A percentile compares a stretch with the other conserved stretches of the same genome.
phyloP scores from a whole-genome alignment of 2,113 vertebrate species.

The Pseudorhombus dupliciocellatus region DNA sequence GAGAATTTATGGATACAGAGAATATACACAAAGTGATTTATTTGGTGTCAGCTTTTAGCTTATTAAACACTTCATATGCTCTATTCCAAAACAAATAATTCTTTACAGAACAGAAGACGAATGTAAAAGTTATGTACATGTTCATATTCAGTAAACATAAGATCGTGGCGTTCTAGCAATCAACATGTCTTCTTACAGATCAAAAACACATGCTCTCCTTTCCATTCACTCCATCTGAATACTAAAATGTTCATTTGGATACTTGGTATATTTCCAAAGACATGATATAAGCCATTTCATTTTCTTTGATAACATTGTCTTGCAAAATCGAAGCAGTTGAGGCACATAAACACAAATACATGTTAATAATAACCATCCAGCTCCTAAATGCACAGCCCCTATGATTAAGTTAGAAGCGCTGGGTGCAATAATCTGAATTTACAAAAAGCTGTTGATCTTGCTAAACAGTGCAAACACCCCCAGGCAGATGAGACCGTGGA shows the following conservation, averaged over 20 bases:
- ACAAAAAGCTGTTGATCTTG: slow-evolving; percentile 48
- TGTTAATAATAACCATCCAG: slow-evolving; percentile 55
- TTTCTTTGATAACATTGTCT: slow-evolving; percentile 55
- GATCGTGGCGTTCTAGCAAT: slow-evolving; percentile 34
- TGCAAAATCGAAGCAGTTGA: slow-evolving; percentile 66
- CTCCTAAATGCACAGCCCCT: slow-evolving; percentile 45
- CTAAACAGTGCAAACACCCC: slow-evolving; percentile 23
- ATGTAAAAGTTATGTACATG: slow-evolving; percentile 69
- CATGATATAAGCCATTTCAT: slow-evolving; percentile 23
- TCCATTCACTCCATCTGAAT: slow-evolving; percentile 36
- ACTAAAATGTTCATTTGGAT: slow-evolving; percentile 36
- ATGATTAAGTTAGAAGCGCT: slow-evolving; percentile 64
- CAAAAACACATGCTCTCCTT: slow-evolving; percentile 53
- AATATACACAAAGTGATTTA: slow-evolving; percentile 72
- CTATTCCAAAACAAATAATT: slow-evolving; percentile 43
- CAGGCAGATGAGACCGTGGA: slow-evolving; percentile 12
- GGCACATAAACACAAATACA: slow-evolving; percentile 53
- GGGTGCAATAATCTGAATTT: slow-evolving; percentile 48
- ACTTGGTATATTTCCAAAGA: slow-evolving; percentile 22
- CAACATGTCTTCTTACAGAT: slow-evolving; percentile 41
- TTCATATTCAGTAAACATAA: slow-evolving; percentile 41
- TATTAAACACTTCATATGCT: slow-evolving; percentile 55
- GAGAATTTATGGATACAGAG: neutral
- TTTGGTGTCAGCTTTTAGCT: slow-evolving; percentile 76
- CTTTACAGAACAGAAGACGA: slow-evolving; percentile 44